phyloP scores from a whole-genome alignment of 37 sponge, comb jelly and placozoan genomes.

The Crambe crambe region DNA sequence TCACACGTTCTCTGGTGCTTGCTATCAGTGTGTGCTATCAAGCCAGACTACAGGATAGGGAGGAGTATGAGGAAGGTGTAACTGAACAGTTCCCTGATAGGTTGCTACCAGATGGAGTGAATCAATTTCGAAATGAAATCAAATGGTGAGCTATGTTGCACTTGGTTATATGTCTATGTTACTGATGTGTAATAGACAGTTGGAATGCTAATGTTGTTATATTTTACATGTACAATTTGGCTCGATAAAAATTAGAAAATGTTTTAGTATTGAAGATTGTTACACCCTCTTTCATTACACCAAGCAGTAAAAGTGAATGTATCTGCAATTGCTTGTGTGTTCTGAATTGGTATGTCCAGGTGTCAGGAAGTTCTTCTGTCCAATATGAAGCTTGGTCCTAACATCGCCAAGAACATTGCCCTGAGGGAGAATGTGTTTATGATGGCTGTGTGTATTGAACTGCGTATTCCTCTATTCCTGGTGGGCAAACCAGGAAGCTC shows the following conservation, averaged over 20 bases:
- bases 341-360: too few relatives aligned
- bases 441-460: too few relatives aligned
- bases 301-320: too few relatives aligned
- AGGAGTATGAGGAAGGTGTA: slow-evolving; percentile 50
- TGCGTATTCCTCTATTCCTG: slow-evolving; percentile 87
- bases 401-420: slow-evolving; percentile 85
- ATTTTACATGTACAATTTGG: too few relatives aligned
- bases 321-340: too few relatives aligned
- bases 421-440: slow-evolving; percentile 94
- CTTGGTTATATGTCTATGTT: too few relatives aligned
- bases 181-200: too few relatives aligned
- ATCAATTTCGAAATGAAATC: slow-evolving; percentile 59
- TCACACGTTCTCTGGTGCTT: slow-evolving; percentile 46
- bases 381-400: slow-evolving; percentile 69
- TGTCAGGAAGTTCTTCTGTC: slow-evolving; percentile 81
- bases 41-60: slow-evolving; percentile 74
- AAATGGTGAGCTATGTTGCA: slow-evolving; percentile 55
- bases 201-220: too few relatives aligned
- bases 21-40: slow-evolving; percentile 74
- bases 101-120: slow-evolving; percentile 41
- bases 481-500: slow-evolving; percentile 95
- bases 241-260: too few relatives aligned
- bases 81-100: slow-evolving; percentile 25
- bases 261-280: too few relatives aligned
- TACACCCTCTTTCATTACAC: too few relatives aligned